Evolutionary conservation across 1,140 invertebrate genomes (phyloP).

Genomic region (Leptinotarsa texana): DNA sequence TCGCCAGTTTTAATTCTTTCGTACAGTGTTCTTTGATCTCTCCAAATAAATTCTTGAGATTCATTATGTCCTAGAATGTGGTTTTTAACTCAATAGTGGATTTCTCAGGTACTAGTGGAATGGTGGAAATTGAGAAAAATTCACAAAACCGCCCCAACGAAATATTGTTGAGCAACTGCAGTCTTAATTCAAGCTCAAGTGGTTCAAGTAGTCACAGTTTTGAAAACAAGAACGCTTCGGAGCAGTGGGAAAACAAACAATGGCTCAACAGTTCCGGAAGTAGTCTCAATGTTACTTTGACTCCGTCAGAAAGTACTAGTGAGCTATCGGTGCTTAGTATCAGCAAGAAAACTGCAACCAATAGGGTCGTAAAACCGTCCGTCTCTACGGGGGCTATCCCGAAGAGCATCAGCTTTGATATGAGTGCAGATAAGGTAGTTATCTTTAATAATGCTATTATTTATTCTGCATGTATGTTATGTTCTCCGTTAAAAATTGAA

Average conservation of each 20-base stretch:
- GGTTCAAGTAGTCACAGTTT: slow-evolving; percentile 52
- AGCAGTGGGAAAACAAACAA: slow-evolving; percentile 51
- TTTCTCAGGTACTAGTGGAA: slow-evolving; percentile 16
- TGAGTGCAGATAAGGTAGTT: slow-evolving; percentile 76
- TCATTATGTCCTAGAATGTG: neutral
- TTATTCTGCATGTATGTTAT: too few relatives aligned
- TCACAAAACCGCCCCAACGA: slow-evolving; percentile 43
- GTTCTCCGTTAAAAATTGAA: too few relatives aligned
- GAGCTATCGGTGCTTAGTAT: slow-evolving; percentile 49
- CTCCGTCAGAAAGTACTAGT: slow-evolving; percentile 50
- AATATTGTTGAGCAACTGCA: slow-evolving; percentile 53
- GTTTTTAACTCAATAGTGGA: neutral
- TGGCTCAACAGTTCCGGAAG: slow-evolving; percentile 52
- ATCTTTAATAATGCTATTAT: slow-evolving; percentile 60
- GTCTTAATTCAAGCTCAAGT: slow-evolving; percentile 53
- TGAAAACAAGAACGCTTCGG: slow-evolving; percentile 46
- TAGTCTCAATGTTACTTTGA: slow-evolving; percentile 48
- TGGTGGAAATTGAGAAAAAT: slow-evolving; percentile 35
- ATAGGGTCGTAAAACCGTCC: slow-evolving; percentile 57
- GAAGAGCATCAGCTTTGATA: slow-evolving; percentile 91
- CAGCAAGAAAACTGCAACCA: slow-evolving; percentile 38
- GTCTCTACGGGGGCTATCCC: slow-evolving; percentile 82
- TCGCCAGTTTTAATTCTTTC: too few relatives aligned
- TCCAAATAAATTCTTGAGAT: too few relatives aligned
- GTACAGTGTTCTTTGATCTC: too few relatives aligned